These are phyloP conservation scores for Lepus timidus DNA, from an alignment of 2,113 vertebrate genomes.

Conservation along the genomic window DNA sequence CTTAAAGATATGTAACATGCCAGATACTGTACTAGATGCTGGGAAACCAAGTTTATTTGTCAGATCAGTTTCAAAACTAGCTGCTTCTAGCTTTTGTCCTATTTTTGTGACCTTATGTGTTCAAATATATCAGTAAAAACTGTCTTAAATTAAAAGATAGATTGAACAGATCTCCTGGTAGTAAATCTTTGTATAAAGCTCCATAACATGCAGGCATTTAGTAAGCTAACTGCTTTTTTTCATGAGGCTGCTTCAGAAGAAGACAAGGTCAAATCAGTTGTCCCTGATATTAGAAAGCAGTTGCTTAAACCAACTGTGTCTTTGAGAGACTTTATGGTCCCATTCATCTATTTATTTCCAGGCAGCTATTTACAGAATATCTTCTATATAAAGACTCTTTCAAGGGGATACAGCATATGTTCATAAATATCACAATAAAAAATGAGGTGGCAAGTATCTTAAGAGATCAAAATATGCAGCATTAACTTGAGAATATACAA, in stretches of 20 bases:
- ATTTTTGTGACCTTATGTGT: not conserved
- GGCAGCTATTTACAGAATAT: not conserved
- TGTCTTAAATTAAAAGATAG: constrained; percentile 28
- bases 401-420: not conserved
- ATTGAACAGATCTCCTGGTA: not conserved
- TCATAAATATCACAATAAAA: not conserved
- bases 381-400: not conserved
- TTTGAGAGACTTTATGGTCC: not conserved
- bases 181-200: constrained; percentile 41
- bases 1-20: not conserved
- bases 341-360: not conserved
- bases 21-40: not conserved
- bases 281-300: constrained; percentile 15
- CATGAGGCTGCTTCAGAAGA: not conserved
- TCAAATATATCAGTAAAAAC: not conserved
- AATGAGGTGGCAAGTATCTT: not conserved
- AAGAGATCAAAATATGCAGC: not conserved
- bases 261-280: constrained; percentile 45
- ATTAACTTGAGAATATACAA: not conserved
- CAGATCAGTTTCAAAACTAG: not conserved
- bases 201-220: not conserved
- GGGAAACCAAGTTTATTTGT: not conserved
- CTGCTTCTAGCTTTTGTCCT: not conserved
- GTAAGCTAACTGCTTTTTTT: not conserved
- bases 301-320: not conserved